Evolutionary conservation across 2,113 vertebrate species (phyloP).

Genomic region (Crocuta crocuta): DNA sequence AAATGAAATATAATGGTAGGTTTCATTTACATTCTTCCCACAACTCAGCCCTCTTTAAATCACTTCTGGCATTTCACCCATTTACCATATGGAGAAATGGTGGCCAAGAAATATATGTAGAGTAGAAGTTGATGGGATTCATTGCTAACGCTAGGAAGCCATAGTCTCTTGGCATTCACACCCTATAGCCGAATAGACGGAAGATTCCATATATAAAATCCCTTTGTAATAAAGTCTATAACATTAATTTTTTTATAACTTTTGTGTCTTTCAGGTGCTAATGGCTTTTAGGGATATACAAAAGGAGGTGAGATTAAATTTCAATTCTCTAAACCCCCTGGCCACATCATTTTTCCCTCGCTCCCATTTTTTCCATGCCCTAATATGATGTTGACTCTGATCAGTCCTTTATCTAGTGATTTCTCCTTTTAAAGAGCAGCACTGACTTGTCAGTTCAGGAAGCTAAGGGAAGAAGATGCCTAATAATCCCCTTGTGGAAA

Average conservation of each 20-base stretch:
- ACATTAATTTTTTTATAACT: conserved; percentile 2
- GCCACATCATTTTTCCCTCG: neutral
- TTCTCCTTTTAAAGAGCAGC: conserved; percentile 9
- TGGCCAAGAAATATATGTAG: neutral
- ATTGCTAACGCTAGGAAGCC: neutral
- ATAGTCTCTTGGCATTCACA: neutral
- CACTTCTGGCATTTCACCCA: neutral
- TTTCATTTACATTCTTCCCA: neutral
- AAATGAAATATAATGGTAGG: neutral
- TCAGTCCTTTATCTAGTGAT: conserved; percentile 28
- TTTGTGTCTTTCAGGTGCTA: conserved; percentile 62
- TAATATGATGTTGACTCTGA: neutral
- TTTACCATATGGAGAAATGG: neutral
- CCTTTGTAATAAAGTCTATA: neutral
- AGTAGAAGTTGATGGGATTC: neutral
- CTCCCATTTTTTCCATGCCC: neutral
- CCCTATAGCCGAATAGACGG: neutral
- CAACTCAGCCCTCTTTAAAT: neutral
- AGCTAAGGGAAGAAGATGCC: neutral
- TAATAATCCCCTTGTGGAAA: neutral
- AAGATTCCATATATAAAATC: conserved; percentile 7
- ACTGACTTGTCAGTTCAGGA: neutral
- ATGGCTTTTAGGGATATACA: conserved; percentile 75
- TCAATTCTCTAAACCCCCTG: conserved; percentile 1
- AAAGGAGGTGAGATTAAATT: conserved; percentile 71